phyloP scores from a whole-genome alignment of 2,113 vertebrate genomes.

The Chaenogobius annularis region DNA sequence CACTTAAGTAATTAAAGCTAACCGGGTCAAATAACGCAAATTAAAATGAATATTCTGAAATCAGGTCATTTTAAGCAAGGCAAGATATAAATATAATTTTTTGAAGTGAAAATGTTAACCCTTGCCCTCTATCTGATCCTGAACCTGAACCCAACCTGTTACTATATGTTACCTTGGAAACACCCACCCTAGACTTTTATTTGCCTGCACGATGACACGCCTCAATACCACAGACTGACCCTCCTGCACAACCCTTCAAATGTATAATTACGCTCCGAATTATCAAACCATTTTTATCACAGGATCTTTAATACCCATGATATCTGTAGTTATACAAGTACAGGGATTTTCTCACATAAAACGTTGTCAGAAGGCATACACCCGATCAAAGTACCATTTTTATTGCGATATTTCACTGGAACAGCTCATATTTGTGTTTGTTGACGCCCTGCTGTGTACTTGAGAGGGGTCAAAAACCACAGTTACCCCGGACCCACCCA shows the following conservation, averaged over 20 bases:
- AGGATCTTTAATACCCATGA: background rate
- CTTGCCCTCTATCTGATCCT: background rate
- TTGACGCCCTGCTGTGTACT: slow-evolving; percentile 53
- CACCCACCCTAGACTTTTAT: background rate
- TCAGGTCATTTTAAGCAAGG: too few species aligned
- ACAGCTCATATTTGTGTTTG: slow-evolving; percentile 11
- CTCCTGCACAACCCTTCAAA: background rate
- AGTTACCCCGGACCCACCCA: slow-evolving; percentile 8
- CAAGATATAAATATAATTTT: too few species aligned
- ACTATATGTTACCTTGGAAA: background rate
- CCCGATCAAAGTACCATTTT: slow-evolving; percentile 30
- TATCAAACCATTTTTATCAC: background rate
- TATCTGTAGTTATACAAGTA: background rate
- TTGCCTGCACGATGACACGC: too few species aligned
- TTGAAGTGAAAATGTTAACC: too few species aligned
- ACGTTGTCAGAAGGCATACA: background rate
- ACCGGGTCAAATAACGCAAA: too few species aligned
- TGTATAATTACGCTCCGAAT: background rate
- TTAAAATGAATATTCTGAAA: too few species aligned
- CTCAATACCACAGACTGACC: background rate
- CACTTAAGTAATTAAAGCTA: too few species aligned
- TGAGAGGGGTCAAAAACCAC: slow-evolving; percentile 34
- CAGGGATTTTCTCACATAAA: background rate
- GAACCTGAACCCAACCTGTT: background rate
- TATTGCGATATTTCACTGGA: slow-evolving; percentile 34